A percentile compares a stretch with the other conserved stretches of the same genome.
Evolutionary conservation across 2,113 vertebrate species (phyloP).

Genomic region (Xiphias gladius): DNA sequence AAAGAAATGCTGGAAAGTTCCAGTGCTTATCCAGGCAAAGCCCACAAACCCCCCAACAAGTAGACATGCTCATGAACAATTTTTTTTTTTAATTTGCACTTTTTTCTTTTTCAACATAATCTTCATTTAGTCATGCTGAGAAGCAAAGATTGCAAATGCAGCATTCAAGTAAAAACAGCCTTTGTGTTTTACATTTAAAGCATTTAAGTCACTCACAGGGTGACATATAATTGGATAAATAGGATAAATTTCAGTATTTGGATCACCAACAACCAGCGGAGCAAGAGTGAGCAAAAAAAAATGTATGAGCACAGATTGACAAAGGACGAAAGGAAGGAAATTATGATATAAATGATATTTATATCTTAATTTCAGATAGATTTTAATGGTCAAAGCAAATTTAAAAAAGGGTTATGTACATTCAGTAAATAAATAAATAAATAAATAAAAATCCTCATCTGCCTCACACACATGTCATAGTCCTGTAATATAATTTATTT

Average conservation of each 20-base stretch:
- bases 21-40: slow-evolving; percentile 77
- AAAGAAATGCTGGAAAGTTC: slow-evolving; percentile 84
- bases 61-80: slow-evolving; percentile 7
- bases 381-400: background rate
- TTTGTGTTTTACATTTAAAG: background rate
- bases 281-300: background rate
- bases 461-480: background rate
- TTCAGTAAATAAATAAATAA: background rate
- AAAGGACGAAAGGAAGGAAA: background rate
- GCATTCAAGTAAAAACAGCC: background rate
- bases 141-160: slow-evolving; percentile 8
- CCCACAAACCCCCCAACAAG: slow-evolving; percentile 33
- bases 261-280: background rate
- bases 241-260: background rate
- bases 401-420: background rate
- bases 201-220: background rate
- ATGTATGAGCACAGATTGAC: background rate
- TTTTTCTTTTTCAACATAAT: slow-evolving; percentile 29
- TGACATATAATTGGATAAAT: background rate
- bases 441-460: background rate
- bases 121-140: slow-evolving; percentile 1
- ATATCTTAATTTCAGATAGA: background rate
- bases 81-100: background rate
- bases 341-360: background rate
- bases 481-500: slow-evolving; percentile 13